A percentile compares a stretch with the other conserved stretches of the same genome.
These are phyloP conservation scores for Epirrita christyi DNA, from an alignment of 2,888 invertebrate species.

Conservation along the genomic window DNA sequence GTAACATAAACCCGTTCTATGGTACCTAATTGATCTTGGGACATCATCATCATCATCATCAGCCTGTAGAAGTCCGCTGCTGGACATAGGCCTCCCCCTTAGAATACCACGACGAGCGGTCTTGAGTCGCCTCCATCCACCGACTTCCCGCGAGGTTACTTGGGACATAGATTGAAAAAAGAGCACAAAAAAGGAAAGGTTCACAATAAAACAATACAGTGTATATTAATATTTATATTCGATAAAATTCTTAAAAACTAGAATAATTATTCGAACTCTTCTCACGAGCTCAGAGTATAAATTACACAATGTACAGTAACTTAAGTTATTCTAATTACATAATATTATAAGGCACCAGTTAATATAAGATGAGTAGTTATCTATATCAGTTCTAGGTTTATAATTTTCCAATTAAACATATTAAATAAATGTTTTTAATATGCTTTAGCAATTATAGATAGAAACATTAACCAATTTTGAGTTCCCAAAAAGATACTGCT, in stretches of 20 bases:
- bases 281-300: constrained; percentile 64
- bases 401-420: constrained; percentile 10
- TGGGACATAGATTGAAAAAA: too few relatives aligned
- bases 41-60: too few relatives aligned
- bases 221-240: constrained; percentile 54
- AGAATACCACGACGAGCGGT: too few relatives aligned
- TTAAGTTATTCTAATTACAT: constrained; percentile 39
- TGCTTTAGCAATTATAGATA: too few relatives aligned
- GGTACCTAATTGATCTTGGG: too few relatives aligned
- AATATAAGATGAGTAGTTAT: constrained; percentile 49
- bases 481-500: too few relatives aligned
- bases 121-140: too few relatives aligned
- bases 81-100: too few relatives aligned
- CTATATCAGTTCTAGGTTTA: constrained; percentile 17
- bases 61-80: too few relatives aligned
- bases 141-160: too few relatives aligned
- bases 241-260: constrained; percentile 63
- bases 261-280: constrained; percentile 65
- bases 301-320: constrained; percentile 69
- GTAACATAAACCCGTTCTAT: too few relatives aligned
- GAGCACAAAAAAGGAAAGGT: background rate
- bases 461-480: too few relatives aligned
- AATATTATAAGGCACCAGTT: constrained; percentile 67
- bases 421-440: constrained; percentile 5
- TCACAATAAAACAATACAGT: constrained; percentile 42